Evolutionary conservation across 2,113 vertebrate genomes (phyloP).

Genomic region (Pteronura brasiliensis): DNA sequence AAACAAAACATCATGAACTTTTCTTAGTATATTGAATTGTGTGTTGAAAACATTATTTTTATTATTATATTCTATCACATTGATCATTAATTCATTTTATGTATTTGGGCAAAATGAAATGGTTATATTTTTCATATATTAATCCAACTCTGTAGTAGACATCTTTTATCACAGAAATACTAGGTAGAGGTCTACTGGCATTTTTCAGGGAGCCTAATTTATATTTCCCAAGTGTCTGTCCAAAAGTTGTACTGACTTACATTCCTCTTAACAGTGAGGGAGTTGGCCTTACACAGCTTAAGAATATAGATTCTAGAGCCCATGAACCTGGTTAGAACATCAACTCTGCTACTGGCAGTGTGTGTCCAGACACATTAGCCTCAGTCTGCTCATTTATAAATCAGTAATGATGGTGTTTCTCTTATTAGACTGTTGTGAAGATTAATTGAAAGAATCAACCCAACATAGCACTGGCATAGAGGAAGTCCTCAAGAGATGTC

Average conservation of each 20-base stretch:
- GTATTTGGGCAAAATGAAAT: background rate
- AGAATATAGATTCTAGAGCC: background rate
- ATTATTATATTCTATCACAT: background rate
- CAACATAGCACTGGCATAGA: background rate
- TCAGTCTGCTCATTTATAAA: background rate
- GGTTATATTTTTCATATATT: background rate
- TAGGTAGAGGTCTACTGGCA: background rate
- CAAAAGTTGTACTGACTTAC: background rate
- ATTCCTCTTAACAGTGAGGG: background rate
- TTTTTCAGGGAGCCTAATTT: background rate
- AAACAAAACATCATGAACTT: background rate
- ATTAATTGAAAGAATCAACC: background rate
- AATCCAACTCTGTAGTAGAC: background rate
- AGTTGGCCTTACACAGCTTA: background rate
- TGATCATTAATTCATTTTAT: background rate
- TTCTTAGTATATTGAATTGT: background rate
- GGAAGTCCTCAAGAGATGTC: background rate
- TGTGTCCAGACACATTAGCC: background rate
- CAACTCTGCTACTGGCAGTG: background rate
- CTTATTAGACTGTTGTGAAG: background rate
- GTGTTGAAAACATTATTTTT: background rate
- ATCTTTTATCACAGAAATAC: background rate
- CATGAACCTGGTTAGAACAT: background rate
- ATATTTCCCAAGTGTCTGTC: background rate
- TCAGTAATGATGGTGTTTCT: background rate